phyloP scores from a whole-genome alignment of 2,113 vertebrate genomes.

The Struthio camelus region DNA sequence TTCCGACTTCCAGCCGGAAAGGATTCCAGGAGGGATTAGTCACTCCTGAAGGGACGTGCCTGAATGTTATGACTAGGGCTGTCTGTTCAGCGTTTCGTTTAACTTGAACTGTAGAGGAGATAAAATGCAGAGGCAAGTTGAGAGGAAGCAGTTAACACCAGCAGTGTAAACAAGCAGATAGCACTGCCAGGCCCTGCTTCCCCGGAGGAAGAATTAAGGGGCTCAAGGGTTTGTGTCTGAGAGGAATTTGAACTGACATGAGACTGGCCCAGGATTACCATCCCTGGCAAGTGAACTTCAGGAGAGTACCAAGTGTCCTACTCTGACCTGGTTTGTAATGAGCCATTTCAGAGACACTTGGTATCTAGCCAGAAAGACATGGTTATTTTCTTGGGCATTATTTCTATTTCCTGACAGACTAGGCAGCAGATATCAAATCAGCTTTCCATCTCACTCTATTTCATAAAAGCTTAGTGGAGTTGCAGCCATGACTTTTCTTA shows the following conservation, averaged over 20 bases:
- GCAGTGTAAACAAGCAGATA: slow-evolving; percentile 59
- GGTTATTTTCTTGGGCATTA: not conserved
- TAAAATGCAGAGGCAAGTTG: slow-evolving; percentile 51
- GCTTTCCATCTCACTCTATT: not conserved
- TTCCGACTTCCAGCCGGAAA: slow-evolving; percentile 29
- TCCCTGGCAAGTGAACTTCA: slow-evolving; percentile 2
- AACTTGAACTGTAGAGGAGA: slow-evolving; percentile 50
- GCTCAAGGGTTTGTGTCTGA: slow-evolving; percentile 32
- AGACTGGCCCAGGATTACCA: not conserved
- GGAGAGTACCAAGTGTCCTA: not conserved
- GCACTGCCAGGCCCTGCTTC: slow-evolving; percentile 50
- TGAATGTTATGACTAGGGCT: slow-evolving; percentile 52
- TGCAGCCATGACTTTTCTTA: not conserved
- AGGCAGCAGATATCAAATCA: not conserved
- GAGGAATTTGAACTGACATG: slow-evolving; percentile 17
- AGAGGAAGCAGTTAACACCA: slow-evolving; percentile 65
- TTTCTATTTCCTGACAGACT: slow-evolving; percentile 14
- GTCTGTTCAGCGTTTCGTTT: slow-evolving; percentile 48
- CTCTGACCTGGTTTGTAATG: slow-evolving; percentile 6
- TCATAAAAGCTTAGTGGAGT: not conserved
- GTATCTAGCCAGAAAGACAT: not conserved
- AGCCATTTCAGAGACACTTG: not conserved
- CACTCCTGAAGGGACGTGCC: slow-evolving; percentile 45
- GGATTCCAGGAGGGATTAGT: slow-evolving; percentile 56
- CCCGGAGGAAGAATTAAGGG: slow-evolving; percentile 53